Base-by-base conservation (phyloP, 2,797 vertebrate species). In the Hapalemur alaotrensis region DNA sequence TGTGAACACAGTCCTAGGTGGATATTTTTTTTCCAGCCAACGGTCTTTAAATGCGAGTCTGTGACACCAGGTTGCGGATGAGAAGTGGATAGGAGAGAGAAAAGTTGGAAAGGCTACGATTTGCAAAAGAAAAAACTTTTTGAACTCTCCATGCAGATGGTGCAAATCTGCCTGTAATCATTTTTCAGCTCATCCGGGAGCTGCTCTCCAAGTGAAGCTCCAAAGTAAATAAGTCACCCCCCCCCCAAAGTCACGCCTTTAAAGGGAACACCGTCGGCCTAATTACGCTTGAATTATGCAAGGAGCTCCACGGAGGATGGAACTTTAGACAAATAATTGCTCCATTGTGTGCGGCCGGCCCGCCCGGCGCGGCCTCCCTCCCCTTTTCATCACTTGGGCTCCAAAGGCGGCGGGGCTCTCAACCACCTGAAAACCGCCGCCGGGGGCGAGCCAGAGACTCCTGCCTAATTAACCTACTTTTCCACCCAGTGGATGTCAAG, bases 381-480 rank as follows among this genome's bases (percentile, higher is more conserved):
- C n/a, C 20, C 23, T 69, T 95, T 96, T 85, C 73, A 72, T 85
- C 76, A 5, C 85, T 32, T 3, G 0, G 72, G 1, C 41, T 91
- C 32, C 3, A 54, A 80, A 92, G 97, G 98, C 97, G 65, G 85
- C 78, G 67, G 97, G 96, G 93, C 65, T 67, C 80, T 90, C 72
- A 41, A 97, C 95, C 96, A 98, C 98, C 98, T 98, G 97, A 98
- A 98, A 98, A 96, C 83, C 97, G 48, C 98, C 95, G 96, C 97
- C 35, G 95, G 97, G 95, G 98, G 96, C 97, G 17, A 80, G 97
- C 93, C 95, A 87, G 96, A 89, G 97, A 22, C 97, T 97, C 38
- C 61, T 59, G 96, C 84, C 95, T 98, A 97, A 98, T 98, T 98
- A 98, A 98, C 98, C 98, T 93, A 98, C 98, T 98, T 98, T 98